Percentiles rank a stretch among this genome's conserved stretches.
Conservation (phyloP, 1,140 invertebrate species). For the Drosophila watanabei region DNA sequence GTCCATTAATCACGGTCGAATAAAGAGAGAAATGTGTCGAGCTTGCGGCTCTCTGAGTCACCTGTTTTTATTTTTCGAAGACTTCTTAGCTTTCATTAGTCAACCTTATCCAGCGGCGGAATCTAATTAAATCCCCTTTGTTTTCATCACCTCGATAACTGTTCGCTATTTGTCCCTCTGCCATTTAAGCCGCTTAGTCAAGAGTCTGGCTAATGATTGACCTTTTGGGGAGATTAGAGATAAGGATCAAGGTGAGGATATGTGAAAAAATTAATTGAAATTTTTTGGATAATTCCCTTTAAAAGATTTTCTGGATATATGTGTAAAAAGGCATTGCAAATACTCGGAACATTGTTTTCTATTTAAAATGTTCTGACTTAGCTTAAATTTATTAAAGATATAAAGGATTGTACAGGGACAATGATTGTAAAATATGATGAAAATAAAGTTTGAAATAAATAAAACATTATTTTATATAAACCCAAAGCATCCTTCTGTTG, state of each 20-base stretch:
- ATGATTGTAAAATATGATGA: background rate
- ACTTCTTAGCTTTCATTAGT: constrained; percentile 48
- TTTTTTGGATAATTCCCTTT: too few species aligned
- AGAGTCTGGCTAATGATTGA: constrained; percentile 35
- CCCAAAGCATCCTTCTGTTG: background rate
- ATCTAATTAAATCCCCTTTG: constrained; percentile 58
- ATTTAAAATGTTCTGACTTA: background rate
- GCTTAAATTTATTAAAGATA: background rate
- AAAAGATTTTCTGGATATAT: background rate
- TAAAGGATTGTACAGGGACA: too few species aligned
- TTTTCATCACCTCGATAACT: constrained; percentile 45
- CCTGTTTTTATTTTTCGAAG: constrained; percentile 19
- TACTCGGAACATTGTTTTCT: background rate
- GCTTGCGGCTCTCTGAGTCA: constrained; percentile 41
- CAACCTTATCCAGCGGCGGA: constrained; percentile 46
- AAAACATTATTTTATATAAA: background rate
- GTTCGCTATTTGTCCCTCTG: constrained; percentile 47
- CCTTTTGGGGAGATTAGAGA: constrained; percentile 11
- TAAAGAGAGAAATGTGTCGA: constrained; percentile 50
- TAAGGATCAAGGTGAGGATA: background rate
- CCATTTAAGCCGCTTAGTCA: constrained; percentile 45
- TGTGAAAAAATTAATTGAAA: constrained; percentile 2
- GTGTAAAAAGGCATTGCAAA: background rate
- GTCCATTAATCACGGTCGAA: constrained; percentile 71
- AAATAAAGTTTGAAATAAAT: background rate